Percentiles rank a stretch among this genome's conserved stretches.
These are phyloP conservation scores for Ginglymostoma cirratum DNA, from an alignment of 2,113 vertebrate species.

Conservation along the genomic window DNA sequence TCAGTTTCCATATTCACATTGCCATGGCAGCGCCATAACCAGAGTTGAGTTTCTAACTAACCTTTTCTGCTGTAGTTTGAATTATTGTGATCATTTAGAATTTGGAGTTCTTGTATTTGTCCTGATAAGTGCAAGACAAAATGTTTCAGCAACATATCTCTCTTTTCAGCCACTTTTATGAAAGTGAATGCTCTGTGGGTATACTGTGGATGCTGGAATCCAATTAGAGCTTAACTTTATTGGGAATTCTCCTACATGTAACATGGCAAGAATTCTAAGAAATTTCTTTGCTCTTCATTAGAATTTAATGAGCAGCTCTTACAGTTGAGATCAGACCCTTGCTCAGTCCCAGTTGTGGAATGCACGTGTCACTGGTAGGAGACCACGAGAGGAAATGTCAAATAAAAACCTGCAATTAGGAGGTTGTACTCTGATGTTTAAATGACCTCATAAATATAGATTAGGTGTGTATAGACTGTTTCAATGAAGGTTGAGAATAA, in stretches of 20 bases:
- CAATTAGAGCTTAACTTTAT: neutral
- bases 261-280: neutral
- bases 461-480: neutral
- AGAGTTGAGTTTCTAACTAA: neutral
- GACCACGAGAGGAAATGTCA: neutral
- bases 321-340: neutral
- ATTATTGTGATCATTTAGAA: neutral
- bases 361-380: neutral
- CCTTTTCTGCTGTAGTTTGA: neutral
- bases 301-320: slow-evolving; percentile 11
- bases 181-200: neutral
- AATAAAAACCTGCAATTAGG: slow-evolving; percentile 14
- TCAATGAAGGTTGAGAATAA: slow-evolving; percentile 15
- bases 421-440: neutral
- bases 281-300: slow-evolving; percentile 4
- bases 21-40: no score
- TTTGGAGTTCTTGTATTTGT: neutral
- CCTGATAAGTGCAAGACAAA: neutral
- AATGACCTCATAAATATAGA: slow-evolving; percentile 28
- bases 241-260: neutral
- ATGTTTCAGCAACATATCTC: neutral
- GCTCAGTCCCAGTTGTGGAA: neutral
- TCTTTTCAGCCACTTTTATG: neutral
- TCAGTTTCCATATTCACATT: neutral
- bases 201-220: neutral